Conservation (phyloP, 2,113 vertebrate genomes). For the Xiphorhynchus elegans region DNA sequence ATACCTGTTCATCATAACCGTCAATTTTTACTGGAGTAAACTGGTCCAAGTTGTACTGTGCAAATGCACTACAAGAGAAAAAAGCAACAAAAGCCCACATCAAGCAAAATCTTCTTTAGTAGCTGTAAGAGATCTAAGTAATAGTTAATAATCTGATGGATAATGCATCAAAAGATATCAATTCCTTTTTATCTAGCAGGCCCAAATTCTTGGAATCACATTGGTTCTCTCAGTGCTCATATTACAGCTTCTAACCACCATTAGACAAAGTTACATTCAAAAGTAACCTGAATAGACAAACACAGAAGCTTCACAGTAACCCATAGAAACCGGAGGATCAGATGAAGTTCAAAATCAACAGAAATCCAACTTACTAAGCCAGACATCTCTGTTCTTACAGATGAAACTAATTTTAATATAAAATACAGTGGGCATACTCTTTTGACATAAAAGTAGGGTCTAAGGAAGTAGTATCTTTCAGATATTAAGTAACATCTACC, state of each 20-base stretch:
- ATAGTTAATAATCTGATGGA: background rate
- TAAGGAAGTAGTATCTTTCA: background rate
- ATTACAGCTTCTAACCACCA: background rate
- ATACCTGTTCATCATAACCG: constrained; percentile 94
- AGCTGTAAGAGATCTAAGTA: background rate
- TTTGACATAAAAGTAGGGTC: background rate
- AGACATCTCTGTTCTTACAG: background rate
- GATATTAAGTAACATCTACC: background rate
- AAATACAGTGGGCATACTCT: background rate
- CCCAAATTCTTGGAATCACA: background rate
- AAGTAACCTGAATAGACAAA: background rate
- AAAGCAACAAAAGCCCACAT: background rate
- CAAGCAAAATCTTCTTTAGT: background rate
- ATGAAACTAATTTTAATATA: background rate
- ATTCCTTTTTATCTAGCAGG: background rate
- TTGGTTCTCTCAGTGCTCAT: background rate
- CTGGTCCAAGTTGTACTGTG: constrained; percentile 98
- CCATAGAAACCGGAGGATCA: background rate
- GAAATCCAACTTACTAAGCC: background rate
- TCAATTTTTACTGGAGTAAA: constrained; percentile 95
- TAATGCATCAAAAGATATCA: background rate
- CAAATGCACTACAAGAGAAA: constrained; percentile 87
- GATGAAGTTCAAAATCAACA: background rate
- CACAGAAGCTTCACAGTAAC: background rate
- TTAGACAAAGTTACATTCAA: background rate